Evolutionary conservation across 2,888 invertebrate species (phyloP).

Genomic region (Periphyllus acericola): DNA sequence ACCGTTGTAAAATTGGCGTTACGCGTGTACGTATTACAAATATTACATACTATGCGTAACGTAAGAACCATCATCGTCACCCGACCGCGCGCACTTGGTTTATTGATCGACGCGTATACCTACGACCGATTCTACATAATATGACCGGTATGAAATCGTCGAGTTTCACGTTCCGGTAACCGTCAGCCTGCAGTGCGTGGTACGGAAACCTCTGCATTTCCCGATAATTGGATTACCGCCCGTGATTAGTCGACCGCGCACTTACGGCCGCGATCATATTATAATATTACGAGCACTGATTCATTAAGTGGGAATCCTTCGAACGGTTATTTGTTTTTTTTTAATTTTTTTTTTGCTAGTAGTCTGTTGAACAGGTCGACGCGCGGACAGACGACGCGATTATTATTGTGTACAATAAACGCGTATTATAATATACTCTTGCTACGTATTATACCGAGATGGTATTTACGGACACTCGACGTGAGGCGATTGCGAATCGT

Average conservation of each 20-base stretch:
- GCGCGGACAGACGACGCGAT: neutral
- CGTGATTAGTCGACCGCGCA: conserved; percentile 26
- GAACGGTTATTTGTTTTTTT: neutral
- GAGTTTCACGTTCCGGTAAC: neutral
- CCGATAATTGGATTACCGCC: conserved; percentile 32
- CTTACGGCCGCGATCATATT: neutral
- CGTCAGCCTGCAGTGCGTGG: neutral
- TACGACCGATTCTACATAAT: neutral
- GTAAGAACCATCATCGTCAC: too few relatives aligned
- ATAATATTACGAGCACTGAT: conserved; percentile 4
- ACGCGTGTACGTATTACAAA: too few relatives aligned
- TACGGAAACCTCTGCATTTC: conserved; percentile 24
- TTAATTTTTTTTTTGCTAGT: neutral
- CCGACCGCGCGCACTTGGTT: too few relatives aligned
- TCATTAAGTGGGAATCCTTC: conserved; percentile 40
- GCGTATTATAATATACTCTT: too few relatives aligned
- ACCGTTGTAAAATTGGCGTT: too few relatives aligned
- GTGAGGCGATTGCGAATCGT: too few relatives aligned
- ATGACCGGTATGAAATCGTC: neutral
- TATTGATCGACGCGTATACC: too few relatives aligned
- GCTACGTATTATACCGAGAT: too few relatives aligned
- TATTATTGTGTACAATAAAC: too few relatives aligned
- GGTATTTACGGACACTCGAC: too few relatives aligned
- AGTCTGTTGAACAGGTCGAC: neutral
- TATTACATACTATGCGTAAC: too few relatives aligned